Base-by-base conservation (phyloP, 2,888 invertebrate species). In the Himalopsyche kuldschensis region DNA sequence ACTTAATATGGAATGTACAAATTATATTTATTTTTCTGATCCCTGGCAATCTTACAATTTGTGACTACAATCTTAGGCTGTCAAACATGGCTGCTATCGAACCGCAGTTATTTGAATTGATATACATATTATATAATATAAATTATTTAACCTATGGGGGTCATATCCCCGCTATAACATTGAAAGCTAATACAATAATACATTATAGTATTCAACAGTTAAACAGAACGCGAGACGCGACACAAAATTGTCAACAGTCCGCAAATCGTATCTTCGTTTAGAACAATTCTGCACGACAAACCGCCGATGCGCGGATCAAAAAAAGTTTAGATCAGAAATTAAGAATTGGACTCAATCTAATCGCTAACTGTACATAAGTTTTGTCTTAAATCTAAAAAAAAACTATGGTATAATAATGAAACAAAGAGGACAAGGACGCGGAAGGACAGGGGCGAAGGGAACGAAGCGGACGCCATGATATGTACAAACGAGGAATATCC, bases 1-100 rank as follows among this genome's bases (percentile, higher is more conserved):
- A 94, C 92, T 90, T 93, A 93, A 93, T 93, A 94, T 94, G 95
- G 95, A 95, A 95, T 95, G 95, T 95, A 95, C 94, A 95, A 94
- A 94, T 94, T 93, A 93, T 94, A 90, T 89, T 93, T 93, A 93
- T 91, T 93, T 93, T 91, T 92, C 93, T 92, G 93, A 93, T 93
- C 92, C 93, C 93, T 93, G 93, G 91, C 91, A 91, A 90, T 86
- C 85, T 87, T 91, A 92, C 91, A 91, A 90, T 86, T 86, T 86
- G 86, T 86, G 84, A 86, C 85, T 86, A 85, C 80, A 84, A 75
- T 79, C 78, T 84, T 82, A 78, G 75, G 82, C 63, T 55, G 76
- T 85, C 82, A 31, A 82, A 85, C 83, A 84, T 75, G 78, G 80
- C 84, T 82, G 80, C 81, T 84, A 85, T 85, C 86, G 85, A 86